These are phyloP conservation scores for Nemotelus nigrinus DNA, from an alignment of 2,888 invertebrate genomes.

Conservation along the genomic window DNA sequence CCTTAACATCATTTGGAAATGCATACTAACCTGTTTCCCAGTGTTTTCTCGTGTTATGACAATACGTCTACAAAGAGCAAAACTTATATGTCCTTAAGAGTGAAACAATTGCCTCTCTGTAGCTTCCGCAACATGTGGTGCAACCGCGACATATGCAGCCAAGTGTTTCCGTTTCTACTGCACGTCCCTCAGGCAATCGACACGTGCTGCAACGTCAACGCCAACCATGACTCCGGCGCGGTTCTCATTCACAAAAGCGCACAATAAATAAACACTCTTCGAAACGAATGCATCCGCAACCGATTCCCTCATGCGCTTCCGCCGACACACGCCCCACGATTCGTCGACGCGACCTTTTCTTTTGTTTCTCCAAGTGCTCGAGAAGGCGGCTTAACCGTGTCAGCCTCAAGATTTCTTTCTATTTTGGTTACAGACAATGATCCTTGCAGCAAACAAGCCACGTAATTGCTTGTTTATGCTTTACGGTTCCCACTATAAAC, in stretches of 20 bases:
- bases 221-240: constrained; percentile 10
- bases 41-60: too few species aligned
- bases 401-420: constrained; percentile 18
- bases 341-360: not conserved
- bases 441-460: constrained; percentile 28
- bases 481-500: constrained; percentile 32
- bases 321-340: not conserved
- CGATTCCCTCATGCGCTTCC: not conserved
- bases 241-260: constrained; percentile 31
- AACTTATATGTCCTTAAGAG: not conserved
- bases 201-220: not conserved
- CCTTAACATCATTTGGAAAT: too few species aligned
- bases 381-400: constrained; percentile 20
- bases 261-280: constrained; percentile 35
- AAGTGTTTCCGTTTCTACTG: constrained; percentile 23
- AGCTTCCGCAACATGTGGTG: constrained; percentile 26
- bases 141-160: constrained; percentile 12
- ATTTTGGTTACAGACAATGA: constrained; percentile 17
- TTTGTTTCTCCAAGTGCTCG: constrained; percentile 21
- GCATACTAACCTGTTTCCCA: too few species aligned
- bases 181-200: constrained; percentile 10
- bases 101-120: not conserved
- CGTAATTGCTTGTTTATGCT: constrained; percentile 40
- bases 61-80: too few species aligned
- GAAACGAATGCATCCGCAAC: not conserved